These are phyloP conservation scores for Sarcoramphus papa DNA, from an alignment of 2,797 vertebrate species.

Conservation along the genomic window DNA sequence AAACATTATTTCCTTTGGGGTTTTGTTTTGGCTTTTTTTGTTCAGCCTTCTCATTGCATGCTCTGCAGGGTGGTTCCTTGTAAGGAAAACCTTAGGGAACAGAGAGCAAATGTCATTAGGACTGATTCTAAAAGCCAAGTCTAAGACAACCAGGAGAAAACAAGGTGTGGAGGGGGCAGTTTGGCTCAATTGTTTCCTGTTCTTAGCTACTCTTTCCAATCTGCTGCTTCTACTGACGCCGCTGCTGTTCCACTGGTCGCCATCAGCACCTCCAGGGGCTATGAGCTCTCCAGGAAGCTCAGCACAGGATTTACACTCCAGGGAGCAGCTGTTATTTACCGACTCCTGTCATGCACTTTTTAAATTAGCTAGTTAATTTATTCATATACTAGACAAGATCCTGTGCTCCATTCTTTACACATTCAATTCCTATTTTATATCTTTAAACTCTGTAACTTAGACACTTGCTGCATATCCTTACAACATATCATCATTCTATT, in stretches of 20 bases:
- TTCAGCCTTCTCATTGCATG: fast-evolving
- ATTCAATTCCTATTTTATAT: not conserved
- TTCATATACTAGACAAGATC: not conserved
- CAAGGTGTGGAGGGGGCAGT: not conserved
- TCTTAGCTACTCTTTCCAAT: not conserved
- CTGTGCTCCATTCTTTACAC: not conserved
- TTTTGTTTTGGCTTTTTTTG: not conserved
- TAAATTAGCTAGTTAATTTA: not conserved
- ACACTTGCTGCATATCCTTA: not conserved
- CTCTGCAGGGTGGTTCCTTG: not conserved
- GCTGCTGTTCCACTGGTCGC: fast-evolving
- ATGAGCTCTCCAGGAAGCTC: not conserved
- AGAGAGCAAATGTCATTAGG: not conserved
- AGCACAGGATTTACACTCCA: not conserved
- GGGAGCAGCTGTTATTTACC: not conserved
- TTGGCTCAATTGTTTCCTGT: not conserved
- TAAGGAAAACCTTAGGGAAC: not conserved
- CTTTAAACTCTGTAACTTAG: not conserved
- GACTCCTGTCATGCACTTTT: not conserved
- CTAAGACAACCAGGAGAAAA: not conserved
- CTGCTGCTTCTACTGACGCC: not conserved
- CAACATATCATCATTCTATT: not conserved
- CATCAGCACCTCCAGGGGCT: not conserved
- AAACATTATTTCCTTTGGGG: not conserved
- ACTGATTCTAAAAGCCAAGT: not conserved